A percentile compares a stretch with the other conserved stretches of the same genome.
These are phyloP conservation scores for Pholis gunnellus DNA, from an alignment of 2,113 vertebrate genomes.

Conservation along the genomic window DNA sequence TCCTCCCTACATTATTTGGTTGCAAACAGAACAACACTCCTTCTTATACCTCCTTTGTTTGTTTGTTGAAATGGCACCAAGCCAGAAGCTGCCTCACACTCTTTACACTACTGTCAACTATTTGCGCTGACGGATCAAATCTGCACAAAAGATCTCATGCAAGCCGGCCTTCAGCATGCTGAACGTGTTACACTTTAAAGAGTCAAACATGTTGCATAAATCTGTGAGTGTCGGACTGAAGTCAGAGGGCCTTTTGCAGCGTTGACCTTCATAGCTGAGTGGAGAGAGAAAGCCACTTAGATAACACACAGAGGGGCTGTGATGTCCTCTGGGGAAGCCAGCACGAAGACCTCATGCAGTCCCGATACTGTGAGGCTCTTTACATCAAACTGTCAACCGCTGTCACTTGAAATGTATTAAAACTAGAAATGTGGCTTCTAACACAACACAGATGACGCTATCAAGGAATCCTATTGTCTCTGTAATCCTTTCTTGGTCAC, in stretches of 20 bases:
- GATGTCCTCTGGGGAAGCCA: slow-evolving; percentile 34
- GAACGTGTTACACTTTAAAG: background rate
- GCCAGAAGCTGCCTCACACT: background rate
- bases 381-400: slow-evolving; percentile 22
- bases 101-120: background rate
- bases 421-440: background rate
- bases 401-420: background rate
- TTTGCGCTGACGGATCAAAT: background rate
- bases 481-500: background rate
- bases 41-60: background rate
- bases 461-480: background rate
- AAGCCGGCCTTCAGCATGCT: background rate
- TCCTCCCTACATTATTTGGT: background rate
- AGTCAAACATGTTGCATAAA: slow-evolving; percentile 7
- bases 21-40: background rate
- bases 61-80: background rate
- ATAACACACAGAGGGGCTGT: slow-evolving; percentile 45
- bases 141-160: background rate
- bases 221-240: background rate
- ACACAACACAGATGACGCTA: background rate
- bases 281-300: slow-evolving; percentile 43
- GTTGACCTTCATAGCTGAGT: slow-evolving; percentile 61
- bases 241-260: slow-evolving; percentile 33
- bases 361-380: slow-evolving; percentile 31
- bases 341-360: slow-evolving; percentile 13